Conservation (phyloP, 1,140 invertebrate species). For the Daktulosphaira vitifoliae region DNA sequence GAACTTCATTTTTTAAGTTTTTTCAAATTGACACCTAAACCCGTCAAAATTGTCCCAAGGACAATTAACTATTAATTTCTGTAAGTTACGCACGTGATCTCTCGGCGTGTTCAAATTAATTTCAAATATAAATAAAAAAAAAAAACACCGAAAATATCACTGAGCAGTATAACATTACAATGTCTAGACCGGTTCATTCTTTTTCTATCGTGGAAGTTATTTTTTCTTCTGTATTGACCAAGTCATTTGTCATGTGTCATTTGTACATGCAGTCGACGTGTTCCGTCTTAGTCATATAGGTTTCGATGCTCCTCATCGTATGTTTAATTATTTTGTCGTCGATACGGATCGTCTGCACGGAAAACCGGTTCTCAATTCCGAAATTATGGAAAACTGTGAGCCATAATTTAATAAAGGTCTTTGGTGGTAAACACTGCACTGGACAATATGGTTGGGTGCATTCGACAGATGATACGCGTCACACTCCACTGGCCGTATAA, state of each 20-base stretch:
- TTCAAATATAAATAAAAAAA: not conserved
- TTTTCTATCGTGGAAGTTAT: not conserved
- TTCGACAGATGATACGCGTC: too few relatives aligned
- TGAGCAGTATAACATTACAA: conserved; percentile 24
- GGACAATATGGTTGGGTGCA: too few relatives aligned
- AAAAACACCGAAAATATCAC: not conserved
- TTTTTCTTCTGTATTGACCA: conserved; percentile 1
- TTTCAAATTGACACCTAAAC: too few relatives aligned
- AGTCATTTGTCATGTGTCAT: conserved; percentile 27
- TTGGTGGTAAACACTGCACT: too few relatives aligned
- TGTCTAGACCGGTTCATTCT: conserved; percentile 30
- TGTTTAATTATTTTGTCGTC: not conserved
- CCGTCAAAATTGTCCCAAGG: too few relatives aligned
- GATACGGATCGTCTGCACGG: not conserved
- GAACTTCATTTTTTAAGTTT: too few relatives aligned
- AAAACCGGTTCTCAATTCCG: not conserved
- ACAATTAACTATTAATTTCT: too few relatives aligned
- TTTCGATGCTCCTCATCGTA: conserved; percentile 10
- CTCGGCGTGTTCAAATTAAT: conserved; percentile 30
- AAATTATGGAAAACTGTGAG: not conserved
- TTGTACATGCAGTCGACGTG: not conserved
- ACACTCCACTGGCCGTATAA: too few relatives aligned
- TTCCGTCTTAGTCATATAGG: conserved; percentile 26
- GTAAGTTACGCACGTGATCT: conserved; percentile 4
- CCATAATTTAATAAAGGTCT: not conserved